Evolutionary conservation across 23 tunicate genomes (phyloP), one percentile per base, ranked within the genome.

Genomic region (Halocynthia roretzi): DNA sequence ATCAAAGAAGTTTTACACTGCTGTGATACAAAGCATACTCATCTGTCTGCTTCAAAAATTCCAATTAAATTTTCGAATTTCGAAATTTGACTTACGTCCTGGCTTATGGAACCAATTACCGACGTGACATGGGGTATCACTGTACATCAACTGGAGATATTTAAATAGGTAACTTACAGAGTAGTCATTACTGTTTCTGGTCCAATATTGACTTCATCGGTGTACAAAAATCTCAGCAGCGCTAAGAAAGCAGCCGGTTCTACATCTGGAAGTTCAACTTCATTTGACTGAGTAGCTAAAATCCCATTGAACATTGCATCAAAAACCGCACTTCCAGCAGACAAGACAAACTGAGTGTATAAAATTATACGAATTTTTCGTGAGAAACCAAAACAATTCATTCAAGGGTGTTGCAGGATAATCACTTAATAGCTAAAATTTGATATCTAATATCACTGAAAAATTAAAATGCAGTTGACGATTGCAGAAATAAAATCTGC

Each of bases 181-280:
- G 99, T 94, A 6, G 99, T 94, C 99, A 94, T 94, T 52, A 94
- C 99, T 14, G 91, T 94, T 71, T 94, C 99, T 54, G 99, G 95
- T 5, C 95, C 95, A 76, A 94, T 94, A 72, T 63, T 77, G 50
- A 85, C 91, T 84, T 94, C 95, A 78, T 94, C 99, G 31, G 99
- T 88, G 82, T 94, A 94, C 20, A 94, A 75, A 66, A 94, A 94
- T 31, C 85, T 69, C 52, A 94, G 80, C 65, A 94, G 62, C 14
- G 87, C 83, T 8, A 88, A 67, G 63, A 94, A 94, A 14, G 99
- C 95, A 64, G 91, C 82, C 63, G 91, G 87, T 76, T 94, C 99
- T 23, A 94, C 87, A 78, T 94, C 99, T 51, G 99, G 95, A 51
- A 94, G 51, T 72, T 88, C 88, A 10, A 94, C 88, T 75, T 94